phyloP scores from a whole-genome alignment of 2,113 vertebrate genomes.

The Nerophis lumbriciformis region DNA sequence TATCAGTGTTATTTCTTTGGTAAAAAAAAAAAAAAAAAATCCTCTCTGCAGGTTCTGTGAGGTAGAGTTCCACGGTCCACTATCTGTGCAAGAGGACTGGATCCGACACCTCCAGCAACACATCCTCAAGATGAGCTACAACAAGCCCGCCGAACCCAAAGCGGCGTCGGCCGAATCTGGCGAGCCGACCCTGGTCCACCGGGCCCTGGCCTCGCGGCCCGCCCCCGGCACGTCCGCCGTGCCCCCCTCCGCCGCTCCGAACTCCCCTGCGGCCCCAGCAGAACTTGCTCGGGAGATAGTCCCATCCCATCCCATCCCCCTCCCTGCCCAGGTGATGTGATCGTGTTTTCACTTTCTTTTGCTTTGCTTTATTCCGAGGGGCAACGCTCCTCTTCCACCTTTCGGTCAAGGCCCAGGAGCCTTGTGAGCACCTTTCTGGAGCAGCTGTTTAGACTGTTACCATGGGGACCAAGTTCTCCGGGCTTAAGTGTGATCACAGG shows the following conservation, averaged over 20 bases:
- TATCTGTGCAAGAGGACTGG: conserved; percentile 96
- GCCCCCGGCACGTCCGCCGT: conserved; percentile 28
- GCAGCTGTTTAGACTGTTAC: conserved; percentile 55
- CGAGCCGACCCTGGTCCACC: conserved; percentile 32
- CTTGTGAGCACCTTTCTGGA: conserved; percentile 54
- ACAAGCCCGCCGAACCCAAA: conserved; percentile 70
- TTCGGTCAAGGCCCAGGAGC: conserved; percentile 30
- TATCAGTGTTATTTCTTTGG: neutral
- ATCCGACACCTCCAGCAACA: conserved; percentile 92
- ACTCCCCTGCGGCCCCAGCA: conserved; percentile 21
- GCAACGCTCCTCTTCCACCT: conserved; percentile 27
- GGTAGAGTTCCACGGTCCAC: conserved; percentile 90
- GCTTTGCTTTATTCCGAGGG: conserved; percentile 40
- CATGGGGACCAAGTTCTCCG: conserved; percentile 44
- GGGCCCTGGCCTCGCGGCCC: conserved; percentile 30
- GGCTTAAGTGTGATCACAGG: conserved; percentile 27
- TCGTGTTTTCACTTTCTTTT: conserved; percentile 19
- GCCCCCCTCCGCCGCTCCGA: conserved; percentile 24
- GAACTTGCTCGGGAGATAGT: conserved; percentile 34
- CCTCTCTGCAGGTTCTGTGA: conserved; percentile 84
- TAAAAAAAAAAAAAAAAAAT: neutral
- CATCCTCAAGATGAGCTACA: conserved; percentile 94
- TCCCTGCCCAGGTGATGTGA: conserved; percentile 43
- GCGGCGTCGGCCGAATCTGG: conserved; percentile 25
- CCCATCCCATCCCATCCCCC: conserved; percentile 36